Conservation (phyloP, 2,888 invertebrate species). For the Lithophane socia region DNA sequence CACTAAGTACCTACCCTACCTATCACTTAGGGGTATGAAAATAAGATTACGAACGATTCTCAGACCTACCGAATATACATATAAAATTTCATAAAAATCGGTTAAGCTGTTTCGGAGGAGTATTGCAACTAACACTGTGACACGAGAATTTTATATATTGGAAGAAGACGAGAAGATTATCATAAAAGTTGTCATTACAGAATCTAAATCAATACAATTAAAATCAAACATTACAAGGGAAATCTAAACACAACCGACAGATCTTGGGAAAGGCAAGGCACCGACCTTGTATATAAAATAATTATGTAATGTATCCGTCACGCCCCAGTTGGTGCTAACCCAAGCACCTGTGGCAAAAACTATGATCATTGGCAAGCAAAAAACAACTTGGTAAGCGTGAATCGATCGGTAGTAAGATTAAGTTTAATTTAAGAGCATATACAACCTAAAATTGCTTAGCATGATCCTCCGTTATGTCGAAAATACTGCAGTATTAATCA, state of each 20-base stretch:
- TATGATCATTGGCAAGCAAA: conserved; percentile 46
- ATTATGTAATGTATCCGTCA: conserved; percentile 63
- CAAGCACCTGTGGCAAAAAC: conserved; percentile 47
- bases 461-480: too few relatives aligned
- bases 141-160: too few relatives aligned
- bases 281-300: conserved; percentile 45
- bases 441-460: too few relatives aligned
- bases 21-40: too few relatives aligned
- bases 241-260: conserved; percentile 6
- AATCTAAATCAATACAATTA: not conserved
- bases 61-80: too few relatives aligned
- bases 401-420: not conserved
- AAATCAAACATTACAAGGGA: not conserved
- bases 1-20: too few relatives aligned
- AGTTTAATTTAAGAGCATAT: not conserved
- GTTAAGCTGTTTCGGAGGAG: too few relatives aligned
- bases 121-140: too few relatives aligned
- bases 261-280: conserved; percentile 53
- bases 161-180: too few relatives aligned
- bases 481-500: too few relatives aligned
- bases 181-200: not conserved
- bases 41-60: too few relatives aligned
- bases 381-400: conserved; percentile 5
- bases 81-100: too few relatives aligned
- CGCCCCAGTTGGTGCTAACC: conserved; percentile 53